Percentiles rank a stretch among this genome's conserved stretches.
Conservation (phyloP, 2,797 vertebrate genomes). For the Psittacula derbiana region DNA sequence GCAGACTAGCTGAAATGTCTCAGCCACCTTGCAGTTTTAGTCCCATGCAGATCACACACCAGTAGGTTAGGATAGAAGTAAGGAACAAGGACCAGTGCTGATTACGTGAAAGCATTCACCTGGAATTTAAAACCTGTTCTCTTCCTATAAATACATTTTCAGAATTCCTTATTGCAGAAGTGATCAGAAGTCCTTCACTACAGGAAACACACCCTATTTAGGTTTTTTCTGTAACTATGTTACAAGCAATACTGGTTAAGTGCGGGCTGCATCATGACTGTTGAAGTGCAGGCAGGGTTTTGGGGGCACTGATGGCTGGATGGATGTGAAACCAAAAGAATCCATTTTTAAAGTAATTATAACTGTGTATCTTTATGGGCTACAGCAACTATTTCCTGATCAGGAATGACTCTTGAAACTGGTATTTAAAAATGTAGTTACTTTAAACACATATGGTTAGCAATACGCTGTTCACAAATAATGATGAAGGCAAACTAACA, state of each 20-base stretch:
- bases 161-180: background rate
- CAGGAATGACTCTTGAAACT: background rate
- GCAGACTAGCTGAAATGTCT: background rate
- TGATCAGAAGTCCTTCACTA: background rate
- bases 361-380: background rate
- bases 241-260: fast-evolving
- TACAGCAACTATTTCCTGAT: background rate
- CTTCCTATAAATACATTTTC: background rate
- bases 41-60: fast-evolving
- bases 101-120: background rate
- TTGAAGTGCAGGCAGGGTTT: background rate
- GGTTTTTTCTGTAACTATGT: background rate
- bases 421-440: background rate
- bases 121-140: background rate
- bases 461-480: background rate
- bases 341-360: background rate
- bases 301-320: background rate
- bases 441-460: background rate
- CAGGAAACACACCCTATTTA: fast-evolving
- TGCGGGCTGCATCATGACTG: background rate
- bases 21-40: background rate
- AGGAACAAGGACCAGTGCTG: background rate
- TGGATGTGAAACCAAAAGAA: background rate
- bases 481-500: background rate
- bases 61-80: background rate